These are phyloP conservation scores for Poecile montanus DNA, from an alignment of 2,797 vertebrate genomes.

Conservation along the genomic window DNA sequence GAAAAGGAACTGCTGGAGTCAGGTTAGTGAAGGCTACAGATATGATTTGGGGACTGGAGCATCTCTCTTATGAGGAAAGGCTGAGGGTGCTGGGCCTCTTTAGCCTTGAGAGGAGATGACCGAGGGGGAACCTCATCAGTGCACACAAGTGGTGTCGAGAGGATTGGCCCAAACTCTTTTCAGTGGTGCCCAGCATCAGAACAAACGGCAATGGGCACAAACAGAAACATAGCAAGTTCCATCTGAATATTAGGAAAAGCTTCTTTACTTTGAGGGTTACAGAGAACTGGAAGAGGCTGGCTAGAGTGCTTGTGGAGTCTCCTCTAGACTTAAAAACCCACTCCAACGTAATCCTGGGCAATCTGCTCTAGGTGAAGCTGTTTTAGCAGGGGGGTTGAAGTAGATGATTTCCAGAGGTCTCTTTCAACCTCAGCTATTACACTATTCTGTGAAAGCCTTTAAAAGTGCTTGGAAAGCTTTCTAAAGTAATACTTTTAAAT, in stretches of 20 bases:
- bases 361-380: background rate
- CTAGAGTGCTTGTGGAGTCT: background rate
- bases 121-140: background rate
- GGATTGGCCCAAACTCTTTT: background rate
- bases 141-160: too few relatives aligned
- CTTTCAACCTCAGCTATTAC: background rate
- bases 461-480: slow-evolving; percentile 21
- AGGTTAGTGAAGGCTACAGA: background rate
- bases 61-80: background rate
- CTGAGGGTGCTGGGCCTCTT: background rate
- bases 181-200: background rate
- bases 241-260: background rate
- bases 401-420: background rate
- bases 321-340: background rate
- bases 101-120: background rate
- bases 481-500: background rate
- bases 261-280: background rate
- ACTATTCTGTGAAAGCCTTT: background rate
- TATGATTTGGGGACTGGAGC: background rate
- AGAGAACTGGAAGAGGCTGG: background rate
- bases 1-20: background rate
- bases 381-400: background rate
- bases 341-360: background rate
- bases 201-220: background rate
- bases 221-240: background rate